These are phyloP conservation scores for Frankliniella fusca DNA, from an alignment of 2,888 invertebrate species.

Conservation along the genomic window DNA sequence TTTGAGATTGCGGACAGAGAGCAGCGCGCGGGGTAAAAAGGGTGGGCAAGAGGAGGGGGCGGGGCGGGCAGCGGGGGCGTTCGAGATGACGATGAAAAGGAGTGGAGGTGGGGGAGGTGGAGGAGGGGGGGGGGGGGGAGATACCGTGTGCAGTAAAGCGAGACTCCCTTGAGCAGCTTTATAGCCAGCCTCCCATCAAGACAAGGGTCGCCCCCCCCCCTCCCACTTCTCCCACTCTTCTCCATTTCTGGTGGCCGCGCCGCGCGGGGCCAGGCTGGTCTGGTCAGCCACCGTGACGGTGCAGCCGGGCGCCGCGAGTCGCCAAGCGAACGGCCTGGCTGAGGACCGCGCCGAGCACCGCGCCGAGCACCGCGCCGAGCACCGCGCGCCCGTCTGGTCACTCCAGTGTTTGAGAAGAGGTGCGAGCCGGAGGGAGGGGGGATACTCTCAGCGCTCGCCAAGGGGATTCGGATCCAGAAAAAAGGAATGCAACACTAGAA, in stretches of 20 bases:
- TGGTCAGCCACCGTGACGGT: too few relatives aligned
- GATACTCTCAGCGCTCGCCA: background rate
- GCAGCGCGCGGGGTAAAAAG: background rate
- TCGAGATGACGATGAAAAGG: background rate
- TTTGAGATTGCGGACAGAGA: background rate
- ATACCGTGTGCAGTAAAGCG: background rate
- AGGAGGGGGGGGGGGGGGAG: background rate
- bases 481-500: background rate
- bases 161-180: constrained; percentile 6
- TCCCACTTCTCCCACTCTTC: background rate
- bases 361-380: background rate
- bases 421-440: background rate
- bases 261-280: too few relatives aligned
- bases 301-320: too few relatives aligned
- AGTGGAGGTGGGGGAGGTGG: background rate
- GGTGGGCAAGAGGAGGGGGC: background rate
- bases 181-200: background rate
- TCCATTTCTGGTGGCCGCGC: too few relatives aligned
- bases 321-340: too few relatives aligned
- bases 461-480: background rate
- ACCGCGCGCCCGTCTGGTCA: background rate
- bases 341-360: too few relatives aligned
- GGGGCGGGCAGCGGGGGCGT: background rate
- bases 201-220: background rate
- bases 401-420: background rate